A percentile compares a stretch with the other conserved stretches of the same genome.
phyloP scores from a whole-genome alignment of 2,797 vertebrate genomes.

The Enteromius paludinosus region DNA sequence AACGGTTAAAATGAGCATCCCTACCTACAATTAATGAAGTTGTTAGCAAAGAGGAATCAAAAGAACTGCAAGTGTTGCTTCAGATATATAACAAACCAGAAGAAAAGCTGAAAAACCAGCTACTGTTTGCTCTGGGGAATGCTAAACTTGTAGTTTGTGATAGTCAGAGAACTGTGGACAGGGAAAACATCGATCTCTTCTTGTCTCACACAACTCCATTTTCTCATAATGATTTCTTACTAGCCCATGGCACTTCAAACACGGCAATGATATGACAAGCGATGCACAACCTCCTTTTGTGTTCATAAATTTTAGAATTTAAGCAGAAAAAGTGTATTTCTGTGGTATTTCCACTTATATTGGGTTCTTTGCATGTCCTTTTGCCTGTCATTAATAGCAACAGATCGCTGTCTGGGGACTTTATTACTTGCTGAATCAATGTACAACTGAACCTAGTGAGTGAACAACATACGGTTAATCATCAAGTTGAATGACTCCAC shows the following conservation, averaged over 20 bases:
- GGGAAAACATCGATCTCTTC: constrained; percentile 64
- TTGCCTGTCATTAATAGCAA: constrained; percentile 48
- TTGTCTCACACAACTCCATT: constrained; percentile 62
- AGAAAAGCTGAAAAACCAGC: not conserved
- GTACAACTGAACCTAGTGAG: constrained; percentile 34
- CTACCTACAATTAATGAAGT: not conserved
- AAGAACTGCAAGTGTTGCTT: not conserved
- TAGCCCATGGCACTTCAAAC: constrained; percentile 64
- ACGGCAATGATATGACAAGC: constrained; percentile 62
- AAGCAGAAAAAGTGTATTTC: constrained; percentile 63
- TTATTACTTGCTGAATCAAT: constrained; percentile 12
- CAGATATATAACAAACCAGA: not conserved
- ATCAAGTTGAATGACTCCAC: not conserved
- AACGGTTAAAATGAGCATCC: no score
- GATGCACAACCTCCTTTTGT: constrained; percentile 67
- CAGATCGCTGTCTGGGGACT: constrained; percentile 52
- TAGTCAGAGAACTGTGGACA: constrained; percentile 54
- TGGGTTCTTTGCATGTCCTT: constrained; percentile 54
- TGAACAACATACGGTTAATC: not conserved
- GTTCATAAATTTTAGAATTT: constrained; percentile 71
- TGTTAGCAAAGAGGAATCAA: constrained; percentile 6
- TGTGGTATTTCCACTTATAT: constrained; percentile 65
- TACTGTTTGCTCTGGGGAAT: constrained; percentile 34
- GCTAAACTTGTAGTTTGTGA: constrained; percentile 63
- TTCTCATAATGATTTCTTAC: constrained; percentile 68